Conservation (phyloP, 1,140 invertebrate genomes). For the Campodea augens region DNA sequence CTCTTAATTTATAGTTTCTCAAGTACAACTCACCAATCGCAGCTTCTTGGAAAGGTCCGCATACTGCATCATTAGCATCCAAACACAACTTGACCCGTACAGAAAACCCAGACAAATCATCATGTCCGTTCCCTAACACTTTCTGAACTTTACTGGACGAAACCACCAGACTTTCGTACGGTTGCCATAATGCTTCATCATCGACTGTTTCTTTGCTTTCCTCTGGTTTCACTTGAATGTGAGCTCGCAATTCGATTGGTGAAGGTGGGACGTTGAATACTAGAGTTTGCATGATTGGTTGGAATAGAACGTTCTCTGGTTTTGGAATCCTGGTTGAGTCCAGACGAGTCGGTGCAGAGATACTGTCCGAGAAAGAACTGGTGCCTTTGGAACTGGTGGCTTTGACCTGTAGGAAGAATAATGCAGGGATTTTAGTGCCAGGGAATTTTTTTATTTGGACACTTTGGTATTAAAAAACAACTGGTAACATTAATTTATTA, state of each 20-base stretch:
- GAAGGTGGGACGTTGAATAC: slow-evolving; percentile 55
- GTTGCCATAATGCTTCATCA: background rate
- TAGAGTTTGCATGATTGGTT: slow-evolving; percentile 48
- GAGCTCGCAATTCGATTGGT: slow-evolving; percentile 47
- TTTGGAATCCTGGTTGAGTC: slow-evolving; percentile 50
- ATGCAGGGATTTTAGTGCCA: too few relatives aligned
- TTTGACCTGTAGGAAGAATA: slow-evolving; percentile 42
- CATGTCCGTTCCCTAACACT: background rate
- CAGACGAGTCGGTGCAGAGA: slow-evolving; percentile 53
- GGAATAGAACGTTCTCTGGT: slow-evolving; percentile 58
- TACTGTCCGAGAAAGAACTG: slow-evolving; percentile 65
- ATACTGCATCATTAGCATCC: slow-evolving; percentile 50
- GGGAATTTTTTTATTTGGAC: too few relatives aligned
- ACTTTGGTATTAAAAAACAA: too few relatives aligned
- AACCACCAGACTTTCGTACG: background rate
- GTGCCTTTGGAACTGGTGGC: slow-evolving; percentile 65
- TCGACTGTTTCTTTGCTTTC: slow-evolving; percentile 22
- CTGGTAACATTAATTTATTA: too few relatives aligned
- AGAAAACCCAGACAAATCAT: background rate
- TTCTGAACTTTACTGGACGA: background rate
- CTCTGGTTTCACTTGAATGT: slow-evolving; percentile 41
- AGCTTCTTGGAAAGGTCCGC: slow-evolving; percentile 59
- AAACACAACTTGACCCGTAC: slow-evolving; percentile 60
- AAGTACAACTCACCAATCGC: slow-evolving; percentile 21
- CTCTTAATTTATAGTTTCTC: too few relatives aligned